These are phyloP conservation scores for Phalloptychus januarius DNA, from an alignment of 2,797 vertebrate species.

Conservation along the genomic window DNA sequence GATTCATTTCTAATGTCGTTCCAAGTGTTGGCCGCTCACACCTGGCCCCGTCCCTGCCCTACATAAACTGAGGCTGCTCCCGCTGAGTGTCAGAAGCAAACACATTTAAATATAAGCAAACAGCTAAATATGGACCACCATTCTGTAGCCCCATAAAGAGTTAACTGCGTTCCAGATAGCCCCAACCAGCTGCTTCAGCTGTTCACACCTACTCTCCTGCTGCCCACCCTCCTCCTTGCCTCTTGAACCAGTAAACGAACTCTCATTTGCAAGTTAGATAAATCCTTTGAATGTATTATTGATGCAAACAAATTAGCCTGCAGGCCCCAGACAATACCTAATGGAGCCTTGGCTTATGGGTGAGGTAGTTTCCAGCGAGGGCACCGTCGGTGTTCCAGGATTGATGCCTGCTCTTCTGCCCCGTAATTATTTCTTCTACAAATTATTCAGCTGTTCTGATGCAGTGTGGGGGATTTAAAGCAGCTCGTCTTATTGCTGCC, in stretches of 20 bases:
- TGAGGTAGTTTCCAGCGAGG: conserved; percentile 78
- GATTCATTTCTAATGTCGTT: conserved; percentile 67
- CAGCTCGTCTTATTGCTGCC: conserved; percentile 76
- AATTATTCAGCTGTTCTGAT: conserved; percentile 82
- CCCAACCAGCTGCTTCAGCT: conserved; percentile 74
- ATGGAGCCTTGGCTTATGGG: conserved; percentile 83
- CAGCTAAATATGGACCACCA: conserved; percentile 30
- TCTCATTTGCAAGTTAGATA: conserved; percentile 89
- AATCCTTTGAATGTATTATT: conserved; percentile 86
- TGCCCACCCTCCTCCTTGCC: conserved; percentile 75
- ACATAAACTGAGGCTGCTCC: conserved; percentile 54
- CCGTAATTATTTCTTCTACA: conserved; percentile 85
- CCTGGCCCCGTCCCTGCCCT: conserved; percentile 50
- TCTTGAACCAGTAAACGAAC: conserved; percentile 83
- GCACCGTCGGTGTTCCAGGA: conserved; percentile 81
- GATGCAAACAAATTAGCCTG: conserved; percentile 86
- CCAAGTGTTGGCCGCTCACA: conserved; percentile 61
- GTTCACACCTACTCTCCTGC: conserved; percentile 69
- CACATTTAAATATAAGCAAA: conserved; percentile 34
- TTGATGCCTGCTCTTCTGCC: conserved; percentile 86
- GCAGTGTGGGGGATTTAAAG: conserved; percentile 78
- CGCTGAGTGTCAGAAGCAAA: conserved; percentile 50
- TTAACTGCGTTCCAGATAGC: conserved; percentile 73
- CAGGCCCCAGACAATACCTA: conserved; percentile 85
- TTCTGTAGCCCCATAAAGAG: conserved; percentile 50